Conservation (phyloP, 2,113 vertebrate species). For the Ciconia maguari region DNA sequence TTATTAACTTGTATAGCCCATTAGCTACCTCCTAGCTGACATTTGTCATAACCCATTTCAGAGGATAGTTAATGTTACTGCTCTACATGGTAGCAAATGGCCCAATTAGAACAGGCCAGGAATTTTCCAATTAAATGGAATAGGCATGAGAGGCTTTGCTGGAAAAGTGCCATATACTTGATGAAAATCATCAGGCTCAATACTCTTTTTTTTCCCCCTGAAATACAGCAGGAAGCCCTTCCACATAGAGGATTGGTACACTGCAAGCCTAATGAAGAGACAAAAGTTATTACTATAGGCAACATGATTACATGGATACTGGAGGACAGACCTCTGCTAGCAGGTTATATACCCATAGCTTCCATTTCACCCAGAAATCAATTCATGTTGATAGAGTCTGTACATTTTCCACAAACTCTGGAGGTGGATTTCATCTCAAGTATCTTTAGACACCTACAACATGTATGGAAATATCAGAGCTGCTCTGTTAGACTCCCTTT, state of each 20-base stretch:
- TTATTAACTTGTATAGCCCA: background rate
- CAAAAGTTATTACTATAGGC: background rate
- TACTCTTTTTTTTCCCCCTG: background rate
- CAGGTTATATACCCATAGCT: background rate
- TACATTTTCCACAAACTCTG: background rate
- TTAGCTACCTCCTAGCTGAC: slow-evolving; percentile 38
- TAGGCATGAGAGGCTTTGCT: background rate
- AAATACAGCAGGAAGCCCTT: background rate
- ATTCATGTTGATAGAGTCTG: background rate
- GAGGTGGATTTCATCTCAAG: background rate
- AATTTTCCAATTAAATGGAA: background rate
- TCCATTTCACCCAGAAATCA: background rate
- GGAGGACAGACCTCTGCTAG: background rate
- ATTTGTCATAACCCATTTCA: background rate
- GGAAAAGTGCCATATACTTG: background rate
- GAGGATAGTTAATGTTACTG: slow-evolving; percentile 13
- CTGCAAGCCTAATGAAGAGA: background rate
- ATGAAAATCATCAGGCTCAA: background rate
- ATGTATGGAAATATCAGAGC: background rate
- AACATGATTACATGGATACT: accelerated
- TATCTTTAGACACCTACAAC: background rate
- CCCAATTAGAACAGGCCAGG: background rate
- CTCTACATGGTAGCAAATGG: slow-evolving; percentile 22
- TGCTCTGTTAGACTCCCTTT: background rate
- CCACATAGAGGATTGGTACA: background rate